Conservation (phyloP, 2,888 invertebrate species). For the Drosophila meridiana region DNA sequence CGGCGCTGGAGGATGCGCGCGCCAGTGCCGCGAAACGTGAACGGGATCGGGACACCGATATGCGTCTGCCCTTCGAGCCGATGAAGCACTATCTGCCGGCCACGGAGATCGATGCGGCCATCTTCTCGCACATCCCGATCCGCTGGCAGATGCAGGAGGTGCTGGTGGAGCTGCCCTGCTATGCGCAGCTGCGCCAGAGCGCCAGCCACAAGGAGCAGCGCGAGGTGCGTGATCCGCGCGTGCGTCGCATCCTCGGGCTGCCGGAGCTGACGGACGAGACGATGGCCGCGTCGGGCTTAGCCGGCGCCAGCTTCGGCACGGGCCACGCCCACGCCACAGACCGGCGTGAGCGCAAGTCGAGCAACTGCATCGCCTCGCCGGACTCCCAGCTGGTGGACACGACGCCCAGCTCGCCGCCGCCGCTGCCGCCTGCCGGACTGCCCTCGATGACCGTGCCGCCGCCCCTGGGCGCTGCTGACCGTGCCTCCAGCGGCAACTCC, state of each 20-base stretch:
- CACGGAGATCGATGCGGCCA: slow-evolving; percentile 93
- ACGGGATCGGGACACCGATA: slow-evolving; percentile 88
- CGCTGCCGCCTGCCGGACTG: not conserved
- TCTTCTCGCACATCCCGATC: slow-evolving; percentile 91
- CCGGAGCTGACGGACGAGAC: slow-evolving; percentile 83
- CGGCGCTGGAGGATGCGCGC: slow-evolving; percentile 42
- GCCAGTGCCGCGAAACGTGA: slow-evolving; percentile 23
- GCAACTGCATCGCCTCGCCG: slow-evolving; percentile 75
- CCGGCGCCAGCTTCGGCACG: not conserved
- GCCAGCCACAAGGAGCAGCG: slow-evolving; percentile 89
- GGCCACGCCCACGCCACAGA: slow-evolving; percentile 11
- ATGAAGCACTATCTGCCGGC: slow-evolving; percentile 93
- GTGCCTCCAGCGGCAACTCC: not conserved
- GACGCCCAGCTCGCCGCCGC: slow-evolving; percentile 59
- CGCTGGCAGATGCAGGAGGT: slow-evolving; percentile 87
- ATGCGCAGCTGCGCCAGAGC: slow-evolving; percentile 90
- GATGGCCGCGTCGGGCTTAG: not conserved
- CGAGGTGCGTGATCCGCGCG: slow-evolving; percentile 91
- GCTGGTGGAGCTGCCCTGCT: slow-evolving; percentile 91
- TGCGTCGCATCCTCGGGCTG: slow-evolving; percentile 89
- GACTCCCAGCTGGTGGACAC: slow-evolving; percentile 49
- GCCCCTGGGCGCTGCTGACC: not conserved
- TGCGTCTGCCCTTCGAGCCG: slow-evolving; percentile 92
- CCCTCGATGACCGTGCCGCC: not conserved
- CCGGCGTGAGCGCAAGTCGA: slow-evolving; percentile 58